Evolutionary conservation across 2,113 vertebrate genomes (phyloP).

Genomic region (Muntiacus reevesi): DNA sequence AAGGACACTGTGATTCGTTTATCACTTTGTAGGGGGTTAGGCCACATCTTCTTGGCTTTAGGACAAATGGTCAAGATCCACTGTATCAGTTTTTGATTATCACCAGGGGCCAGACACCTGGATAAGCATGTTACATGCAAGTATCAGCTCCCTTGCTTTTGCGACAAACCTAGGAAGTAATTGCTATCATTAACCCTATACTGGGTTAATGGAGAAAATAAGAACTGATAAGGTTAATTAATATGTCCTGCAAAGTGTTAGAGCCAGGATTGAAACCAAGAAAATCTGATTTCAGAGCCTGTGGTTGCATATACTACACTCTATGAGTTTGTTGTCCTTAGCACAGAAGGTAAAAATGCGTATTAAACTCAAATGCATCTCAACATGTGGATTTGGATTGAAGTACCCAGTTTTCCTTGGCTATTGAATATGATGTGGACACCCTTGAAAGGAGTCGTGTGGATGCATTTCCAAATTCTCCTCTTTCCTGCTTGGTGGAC

Average conservation of each 20-base stretch:
- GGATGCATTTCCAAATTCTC: neutral
- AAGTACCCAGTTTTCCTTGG: neutral
- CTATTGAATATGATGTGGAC: neutral
- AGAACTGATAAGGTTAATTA: neutral
- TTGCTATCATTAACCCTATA: neutral
- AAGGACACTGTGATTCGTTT: neutral
- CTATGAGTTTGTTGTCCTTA: neutral
- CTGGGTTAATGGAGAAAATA: neutral
- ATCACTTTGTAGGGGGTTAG: neutral
- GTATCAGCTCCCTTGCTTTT: neutral
- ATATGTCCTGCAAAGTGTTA: neutral
- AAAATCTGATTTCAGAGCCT: neutral
- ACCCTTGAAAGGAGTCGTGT: neutral
- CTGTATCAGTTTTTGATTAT: neutral
- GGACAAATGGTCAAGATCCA: neutral
- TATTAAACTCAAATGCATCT: neutral
- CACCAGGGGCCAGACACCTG: neutral
- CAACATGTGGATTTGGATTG: neutral
- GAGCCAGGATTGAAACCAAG: neutral
- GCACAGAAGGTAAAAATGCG: neutral
- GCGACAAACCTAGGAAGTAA: neutral
- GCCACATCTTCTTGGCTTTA: slow-evolving; percentile 1
- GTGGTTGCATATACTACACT: neutral
- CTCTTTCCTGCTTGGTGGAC: neutral
- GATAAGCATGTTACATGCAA: neutral